Evolutionary conservation across 92 coral and sea anemone genomes (phyloP), one percentile per base, ranked within the genome.

Genomic region (Parazoanthus darwini): DNA sequence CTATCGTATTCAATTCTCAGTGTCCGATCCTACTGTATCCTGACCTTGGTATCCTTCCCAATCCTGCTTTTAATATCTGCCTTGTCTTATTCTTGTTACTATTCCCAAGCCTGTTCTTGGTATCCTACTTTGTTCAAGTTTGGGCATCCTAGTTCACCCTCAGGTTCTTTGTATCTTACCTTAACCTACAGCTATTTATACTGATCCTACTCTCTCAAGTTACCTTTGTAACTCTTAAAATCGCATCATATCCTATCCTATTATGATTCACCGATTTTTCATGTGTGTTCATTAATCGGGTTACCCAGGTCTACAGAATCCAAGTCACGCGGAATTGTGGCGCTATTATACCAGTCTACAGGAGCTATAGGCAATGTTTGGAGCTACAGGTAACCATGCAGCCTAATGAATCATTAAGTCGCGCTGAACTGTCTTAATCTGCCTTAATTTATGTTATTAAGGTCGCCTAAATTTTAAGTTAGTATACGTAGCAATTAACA

Each of bases 321-420:
- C 78, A 71, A 43, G 87, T 84, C 23, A 72, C 87, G 10, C 70
- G 87, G 87, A 71, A 33, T 46, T 78, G 70, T 51, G 79, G 56
- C 33, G 79, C 79, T 23, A 74, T 84, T 14, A 48, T 73, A 2
- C 87, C 87, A 0, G 43, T 84, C 33, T 84, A 84, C 79, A 84
- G 87, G 23, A 84, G 87, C 79, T 84, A 84, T 22, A 33, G 43
- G 3, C 29, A 84, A 33, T 84, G 87, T 44, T 33, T 82, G 6
- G 36, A 82, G 6, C 54, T 82, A 39, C 86, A 82, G 76, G 86
- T 67, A 25, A 37, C 72, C 20, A n/a, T n/a, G n/a, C n/a, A 58
- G 5, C 16, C 72, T 10, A 54, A 10, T 4, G 6, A 23, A 46
- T n/a, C 26, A 54, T 13, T 46, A 46, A 46, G 11, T 46, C 9